Base-by-base conservation (phyloP, 2,888 invertebrate genomes). In the Pristionchus mayeri region DNA sequence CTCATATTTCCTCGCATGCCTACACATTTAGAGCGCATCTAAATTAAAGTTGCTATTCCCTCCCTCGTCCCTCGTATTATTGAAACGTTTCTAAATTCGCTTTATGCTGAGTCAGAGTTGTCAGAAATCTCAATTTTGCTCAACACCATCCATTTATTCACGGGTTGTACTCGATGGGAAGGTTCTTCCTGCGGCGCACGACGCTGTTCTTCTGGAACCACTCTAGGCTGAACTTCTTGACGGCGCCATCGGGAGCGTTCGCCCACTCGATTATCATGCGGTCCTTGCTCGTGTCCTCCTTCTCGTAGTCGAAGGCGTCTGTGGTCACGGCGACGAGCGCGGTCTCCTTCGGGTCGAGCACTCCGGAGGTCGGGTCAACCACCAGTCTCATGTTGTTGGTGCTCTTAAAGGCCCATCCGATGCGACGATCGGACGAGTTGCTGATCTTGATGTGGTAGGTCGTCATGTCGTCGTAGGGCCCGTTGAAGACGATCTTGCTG, bases 181-280 rank as follows among this genome's bases (percentile, higher is more conserved):
- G 76, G 86, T 89, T 89, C 89, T 89, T 89, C 84, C 88, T 86
- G 86, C 89, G 88, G 71, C n/a, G n/a, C n/a, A 89, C 88, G 85
- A 87, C 88, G 2, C 88, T 89, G 85, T 89, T 87, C 52, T 89
- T 85, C 85, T 89, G 86, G 88, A 89, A 89, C 88, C 88, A 88
- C 57, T 87, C 88, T 67, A 86, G 89, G 54, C 86, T 86, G 89
- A 88, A 24, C n/a, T n/a, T n/a, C n/a, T n/a, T n/a, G n/a, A n/a
- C n/a, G n/a, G n/a, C n/a, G n/a, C n/a, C n/a, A n/a, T 89, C 88
- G 80, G 88, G 88, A 34, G 89, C 87, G 86, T 87, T 88, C 67
- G 63, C 30, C 78, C 78, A 78, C 48, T 78, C 78, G 48, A n/a
- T n/a, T n/a, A n/a, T n/a, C n/a, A n/a, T n/a, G n/a, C n/a, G n/a